Evolutionary conservation across 2,888 invertebrate genomes (phyloP), one percentile per base, ranked within the genome.

Genomic region (Hetaerina titia): DNA sequence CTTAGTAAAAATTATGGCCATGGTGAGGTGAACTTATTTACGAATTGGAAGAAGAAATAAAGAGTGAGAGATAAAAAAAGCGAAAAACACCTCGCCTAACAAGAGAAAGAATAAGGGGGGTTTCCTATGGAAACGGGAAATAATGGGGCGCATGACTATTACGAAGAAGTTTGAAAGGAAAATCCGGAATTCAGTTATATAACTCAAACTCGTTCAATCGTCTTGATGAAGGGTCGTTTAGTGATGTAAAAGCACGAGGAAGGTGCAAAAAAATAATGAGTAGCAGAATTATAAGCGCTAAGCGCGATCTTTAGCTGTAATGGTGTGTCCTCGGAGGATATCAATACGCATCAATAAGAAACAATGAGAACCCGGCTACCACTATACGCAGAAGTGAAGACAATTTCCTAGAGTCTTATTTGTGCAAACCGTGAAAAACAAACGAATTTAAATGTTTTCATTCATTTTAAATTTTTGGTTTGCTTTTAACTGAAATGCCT

Each of bases 1-100:
- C 92, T 92, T 57, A 69, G 92, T 69, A 69, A 4, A 56, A 22
- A 63, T 69, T 25, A 90, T 25, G 19, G 69, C 22, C 22, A 64
- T 22, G 69, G n/a, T 22, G 69, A 31, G 57, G 64, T n/a, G 92
- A 92, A 69, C 69, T 64, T 92, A 92, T 74, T 92, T 92, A 92
- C 92, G 92, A 92, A 69, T 56, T 60, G 25, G 63, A 25, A 45
- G 6, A n/a, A 45, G 31, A 64, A 22, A 15, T 25, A 81, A 31
- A 69, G 69, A 69, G 69, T 22, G 69, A 69, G 81, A 15, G 31
- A 25, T 25, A 81, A 31, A 81, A 81, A 81, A 5, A 22, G 19
- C 81, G 31, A 81, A 11, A 31, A 31, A 81, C 11, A 7, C 74
- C 25, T 74, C 74, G 31, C 22, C 31, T 81, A 81, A 81, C 25